Conservation (phyloP, 2,113 vertebrate genomes). For the Alectura lathami region DNA sequence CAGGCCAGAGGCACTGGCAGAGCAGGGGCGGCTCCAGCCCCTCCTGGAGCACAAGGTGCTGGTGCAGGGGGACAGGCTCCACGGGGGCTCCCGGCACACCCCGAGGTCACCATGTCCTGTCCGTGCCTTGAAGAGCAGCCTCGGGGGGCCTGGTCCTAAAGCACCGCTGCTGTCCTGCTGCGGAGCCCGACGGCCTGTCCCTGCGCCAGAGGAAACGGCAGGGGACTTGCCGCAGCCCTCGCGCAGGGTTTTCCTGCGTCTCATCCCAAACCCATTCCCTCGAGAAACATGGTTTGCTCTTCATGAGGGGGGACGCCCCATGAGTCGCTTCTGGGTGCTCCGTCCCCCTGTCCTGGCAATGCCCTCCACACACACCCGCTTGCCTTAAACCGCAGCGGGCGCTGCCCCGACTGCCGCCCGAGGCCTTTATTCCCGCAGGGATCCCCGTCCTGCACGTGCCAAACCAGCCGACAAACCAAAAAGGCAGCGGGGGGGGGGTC, state of each 20-base stretch:
- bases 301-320: rapidly evolving
- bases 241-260: not conserved
- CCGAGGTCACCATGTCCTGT: rapidly evolving
- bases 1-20: not conserved
- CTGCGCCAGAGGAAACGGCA: rapidly evolving
- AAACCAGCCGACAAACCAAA: slow-evolving; percentile 53
- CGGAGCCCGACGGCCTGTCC: not conserved
- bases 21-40: not conserved
- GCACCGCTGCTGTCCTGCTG: not conserved
- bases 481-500: not conserved
- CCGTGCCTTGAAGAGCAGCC: not conserved
- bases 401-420: not conserved
- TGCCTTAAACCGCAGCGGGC: slow-evolving; percentile 6
- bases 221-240: rapidly evolving
- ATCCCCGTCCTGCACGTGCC: not conserved
- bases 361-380: not conserved
- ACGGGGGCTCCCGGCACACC: not conserved
- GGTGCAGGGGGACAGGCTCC: rapidly evolving
- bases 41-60: not conserved
- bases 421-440: not conserved
- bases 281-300: not conserved
- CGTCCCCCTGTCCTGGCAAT: slow-evolving; percentile 15
- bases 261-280: not conserved
- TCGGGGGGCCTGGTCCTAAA: not conserved
- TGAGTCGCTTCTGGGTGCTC: not conserved